phyloP scores from a whole-genome alignment of 1,140 invertebrate species.

The Anagrus nilaparvatae region DNA sequence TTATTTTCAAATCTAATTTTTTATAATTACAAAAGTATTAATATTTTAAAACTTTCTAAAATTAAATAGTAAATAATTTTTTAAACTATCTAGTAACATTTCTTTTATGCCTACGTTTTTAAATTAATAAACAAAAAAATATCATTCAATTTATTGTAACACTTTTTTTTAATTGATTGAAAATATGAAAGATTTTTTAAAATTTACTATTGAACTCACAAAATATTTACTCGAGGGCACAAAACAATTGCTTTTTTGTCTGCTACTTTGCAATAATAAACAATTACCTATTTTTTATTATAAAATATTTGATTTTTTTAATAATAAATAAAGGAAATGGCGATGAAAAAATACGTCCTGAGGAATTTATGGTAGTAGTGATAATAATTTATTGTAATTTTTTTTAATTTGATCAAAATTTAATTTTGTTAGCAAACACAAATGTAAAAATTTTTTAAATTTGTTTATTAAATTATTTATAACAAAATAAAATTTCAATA shows the following conservation, averaged over 20 bases:
- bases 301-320: too few species aligned
- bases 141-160: constrained; percentile 27
- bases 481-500: neutral
- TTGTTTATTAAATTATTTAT: neutral
- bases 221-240: too few species aligned
- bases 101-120: too few species aligned
- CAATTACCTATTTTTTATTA: too few species aligned
- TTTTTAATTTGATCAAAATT: neutral
- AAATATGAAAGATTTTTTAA: too few species aligned
- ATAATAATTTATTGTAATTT: neutral
- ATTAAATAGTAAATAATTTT: neutral
- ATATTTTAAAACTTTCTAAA: neutral
- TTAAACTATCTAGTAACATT: too few species aligned
- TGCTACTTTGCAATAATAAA: too few species aligned
- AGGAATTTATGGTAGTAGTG: neutral
- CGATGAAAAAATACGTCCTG: neutral
- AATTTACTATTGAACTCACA: too few species aligned
- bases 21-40: neutral
- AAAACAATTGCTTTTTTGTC: too few species aligned
- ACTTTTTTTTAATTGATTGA: constrained; percentile 33
- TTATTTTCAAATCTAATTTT: neutral
- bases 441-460: neutral
- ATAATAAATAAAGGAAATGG: too few species aligned
- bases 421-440: neutral
- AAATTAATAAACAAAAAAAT: too few species aligned